phyloP scores from a whole-genome alignment of 2,113 vertebrate genomes.

The Oncorhynchus clarkii region DNA sequence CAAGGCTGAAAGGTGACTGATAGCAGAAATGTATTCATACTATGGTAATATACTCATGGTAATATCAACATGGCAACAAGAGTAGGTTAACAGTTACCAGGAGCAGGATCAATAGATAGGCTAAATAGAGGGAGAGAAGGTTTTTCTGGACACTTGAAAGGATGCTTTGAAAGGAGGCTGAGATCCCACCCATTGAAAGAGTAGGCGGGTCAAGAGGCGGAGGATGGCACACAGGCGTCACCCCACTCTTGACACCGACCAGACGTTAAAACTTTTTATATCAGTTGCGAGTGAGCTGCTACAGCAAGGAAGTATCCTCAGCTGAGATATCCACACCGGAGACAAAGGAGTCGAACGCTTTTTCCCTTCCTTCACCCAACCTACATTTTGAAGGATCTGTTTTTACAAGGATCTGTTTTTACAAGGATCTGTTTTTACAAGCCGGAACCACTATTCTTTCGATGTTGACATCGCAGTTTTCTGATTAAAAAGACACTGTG shows the following conservation, averaged over 20 bases:
- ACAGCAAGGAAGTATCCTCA: constrained; percentile 33
- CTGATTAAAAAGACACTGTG: background rate
- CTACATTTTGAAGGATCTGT: background rate
- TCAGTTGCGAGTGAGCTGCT: background rate
- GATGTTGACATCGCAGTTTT: background rate
- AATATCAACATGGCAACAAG: too few relatives aligned
- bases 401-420: background rate
- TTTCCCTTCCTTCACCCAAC: background rate
- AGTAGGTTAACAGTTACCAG: too few relatives aligned
- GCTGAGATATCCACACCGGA: background rate
- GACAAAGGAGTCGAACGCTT: constrained; percentile 38
- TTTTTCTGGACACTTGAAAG: background rate
- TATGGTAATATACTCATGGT: too few relatives aligned
- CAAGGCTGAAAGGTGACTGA: too few relatives aligned
- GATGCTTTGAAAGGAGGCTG: background rate
- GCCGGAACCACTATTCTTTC: background rate
- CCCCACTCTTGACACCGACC: constrained; percentile 8
- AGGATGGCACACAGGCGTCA: background rate
- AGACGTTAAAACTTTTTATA: background rate
- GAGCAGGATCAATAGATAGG: too few relatives aligned
- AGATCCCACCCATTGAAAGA: background rate
- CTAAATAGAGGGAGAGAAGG: too few relatives aligned
- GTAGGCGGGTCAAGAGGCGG: constrained; percentile 4
- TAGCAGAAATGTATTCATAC: too few relatives aligned
- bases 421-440: constrained; percentile 2